These are phyloP conservation scores for Montipora efflorescens DNA, from an alignment of 64 coral and sea anemone genomes.

Conservation along the genomic window DNA sequence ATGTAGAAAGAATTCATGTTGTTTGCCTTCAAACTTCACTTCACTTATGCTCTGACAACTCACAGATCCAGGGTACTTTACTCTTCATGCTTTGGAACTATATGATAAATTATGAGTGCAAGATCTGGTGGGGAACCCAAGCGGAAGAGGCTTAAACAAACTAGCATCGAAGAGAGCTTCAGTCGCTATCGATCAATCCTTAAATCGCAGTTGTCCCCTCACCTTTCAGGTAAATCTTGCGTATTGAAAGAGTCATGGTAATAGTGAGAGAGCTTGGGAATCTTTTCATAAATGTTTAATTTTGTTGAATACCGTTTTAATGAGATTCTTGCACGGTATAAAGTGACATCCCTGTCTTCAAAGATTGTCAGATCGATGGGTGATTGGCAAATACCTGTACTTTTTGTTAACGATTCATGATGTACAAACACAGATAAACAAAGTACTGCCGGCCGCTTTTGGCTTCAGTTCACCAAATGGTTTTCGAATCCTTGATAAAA, in stretches of 20 bases:
- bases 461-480: no score
- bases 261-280: neutral
- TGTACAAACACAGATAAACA: no score
- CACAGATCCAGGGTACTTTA: neutral
- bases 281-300: neutral
- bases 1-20: neutral
- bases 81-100: conserved; percentile 22
- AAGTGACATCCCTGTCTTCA: neutral
- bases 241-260: neutral
- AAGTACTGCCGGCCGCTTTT: no score
- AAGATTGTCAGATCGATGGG: neutral
- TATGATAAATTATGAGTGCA: conserved; percentile 80
- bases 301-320: neutral
- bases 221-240: neutral
- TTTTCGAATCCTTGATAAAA: no score
- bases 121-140: conserved; percentile 77
- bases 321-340: neutral
- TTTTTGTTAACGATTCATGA: no score
- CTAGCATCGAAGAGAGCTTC: conserved; percentile 95
- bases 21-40: neutral
- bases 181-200: conserved; percentile 68
- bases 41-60: conserved; percentile 17
- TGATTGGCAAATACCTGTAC: neutral
- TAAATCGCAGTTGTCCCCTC: neutral
- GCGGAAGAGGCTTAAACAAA: conserved; percentile 89